These are phyloP conservation scores for Gymnothorax javanicus DNA, from an alignment of 2,797 vertebrate species.

Conservation along the genomic window DNA sequence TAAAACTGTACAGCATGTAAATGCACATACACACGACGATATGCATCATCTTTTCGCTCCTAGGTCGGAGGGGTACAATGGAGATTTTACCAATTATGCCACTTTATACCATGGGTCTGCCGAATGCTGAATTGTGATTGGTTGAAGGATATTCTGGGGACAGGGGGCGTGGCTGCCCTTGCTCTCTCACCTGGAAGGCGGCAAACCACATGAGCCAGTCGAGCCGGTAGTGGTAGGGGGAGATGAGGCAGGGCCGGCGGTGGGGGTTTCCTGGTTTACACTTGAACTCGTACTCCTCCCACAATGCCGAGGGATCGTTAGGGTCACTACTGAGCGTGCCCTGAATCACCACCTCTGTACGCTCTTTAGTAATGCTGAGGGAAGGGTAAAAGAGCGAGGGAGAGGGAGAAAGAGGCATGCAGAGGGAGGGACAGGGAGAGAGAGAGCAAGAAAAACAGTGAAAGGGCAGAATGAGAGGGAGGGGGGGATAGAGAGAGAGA, in stretches of 20 bases:
- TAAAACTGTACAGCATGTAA: neutral
- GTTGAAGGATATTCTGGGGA: neutral
- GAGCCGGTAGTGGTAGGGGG: slow-evolving; percentile 91
- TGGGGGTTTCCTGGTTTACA: slow-evolving; percentile 87
- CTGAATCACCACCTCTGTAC: slow-evolving; percentile 89
- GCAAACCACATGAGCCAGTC: slow-evolving; percentile 99
- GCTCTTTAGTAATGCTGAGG: slow-evolving; percentile 87
- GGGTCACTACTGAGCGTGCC: slow-evolving; percentile 84
- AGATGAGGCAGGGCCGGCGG: slow-evolving; percentile 82
- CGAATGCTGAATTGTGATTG: too few relatives aligned
- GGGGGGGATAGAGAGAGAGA: too few relatives aligned
- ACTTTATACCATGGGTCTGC: neutral
- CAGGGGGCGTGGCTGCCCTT: neutral
- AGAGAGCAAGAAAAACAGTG: neutral
- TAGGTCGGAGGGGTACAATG: slow-evolving; percentile 78
- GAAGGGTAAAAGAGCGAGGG: neutral
- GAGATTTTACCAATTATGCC: neutral
- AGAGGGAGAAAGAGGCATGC: too few relatives aligned
- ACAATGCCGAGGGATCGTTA: slow-evolving; percentile 73
- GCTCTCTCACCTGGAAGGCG: slow-evolving; percentile 84
- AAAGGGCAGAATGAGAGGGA: neutral
- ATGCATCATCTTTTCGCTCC: slow-evolving; percentile 75
- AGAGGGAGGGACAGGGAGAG: neutral
- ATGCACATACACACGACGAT: too few relatives aligned
- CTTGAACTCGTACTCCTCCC: slow-evolving; percentile 93